Base-by-base conservation (phyloP, 2,797 vertebrate genomes). In the Bufotes viridis region DNA sequence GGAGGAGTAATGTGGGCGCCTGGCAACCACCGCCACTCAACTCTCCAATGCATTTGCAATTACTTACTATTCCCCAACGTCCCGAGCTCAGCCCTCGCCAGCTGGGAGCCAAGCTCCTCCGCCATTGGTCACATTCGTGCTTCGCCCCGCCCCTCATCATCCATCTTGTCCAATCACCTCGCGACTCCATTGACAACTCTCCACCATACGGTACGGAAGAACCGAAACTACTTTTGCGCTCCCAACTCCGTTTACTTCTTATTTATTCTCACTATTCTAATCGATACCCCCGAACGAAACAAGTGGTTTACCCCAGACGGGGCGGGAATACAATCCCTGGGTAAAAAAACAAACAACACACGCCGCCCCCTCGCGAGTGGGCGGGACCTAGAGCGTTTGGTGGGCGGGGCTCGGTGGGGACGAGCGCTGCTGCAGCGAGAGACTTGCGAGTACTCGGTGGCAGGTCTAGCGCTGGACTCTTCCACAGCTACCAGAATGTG, bases 351-450 rank as follows among this genome's bases (percentile, higher is more conserved):
- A 42, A 42, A 42, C 29, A 34, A 42, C 42, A 42, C 49, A 58
- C 74, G 26, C n/a, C n/a, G n/a, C 74, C 87, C 85, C 26, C 1
- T 20, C 42, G 10, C 42, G 11, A 7, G 69, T 42, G 55, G 88
- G 88, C 80, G 88, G 82, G 80, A 17, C 72, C 1, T 7, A 0
- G 0, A 85, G n/a, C 78, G 82, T 63, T 85, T 65, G 78, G 84
- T 86, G 88, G 88, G 88, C 80, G 88, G 61, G 70, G 42, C 29
- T 84, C 22, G 57, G 49, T 26, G 57, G 17, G 17, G 72, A 75
- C 34, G 88, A 69, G 69, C 55, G 87, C 82, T 65, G 76, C 87
- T 24, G 84, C 78, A 58, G 78, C 60, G 78, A 82, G 72, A 82
- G 26, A 75, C 34, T 79, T 63, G 88, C 49, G 22, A 89, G 84